Conservation (phyloP, 35 echinoderm and acorn worm genomes). For the Acanthaster planci region DNA sequence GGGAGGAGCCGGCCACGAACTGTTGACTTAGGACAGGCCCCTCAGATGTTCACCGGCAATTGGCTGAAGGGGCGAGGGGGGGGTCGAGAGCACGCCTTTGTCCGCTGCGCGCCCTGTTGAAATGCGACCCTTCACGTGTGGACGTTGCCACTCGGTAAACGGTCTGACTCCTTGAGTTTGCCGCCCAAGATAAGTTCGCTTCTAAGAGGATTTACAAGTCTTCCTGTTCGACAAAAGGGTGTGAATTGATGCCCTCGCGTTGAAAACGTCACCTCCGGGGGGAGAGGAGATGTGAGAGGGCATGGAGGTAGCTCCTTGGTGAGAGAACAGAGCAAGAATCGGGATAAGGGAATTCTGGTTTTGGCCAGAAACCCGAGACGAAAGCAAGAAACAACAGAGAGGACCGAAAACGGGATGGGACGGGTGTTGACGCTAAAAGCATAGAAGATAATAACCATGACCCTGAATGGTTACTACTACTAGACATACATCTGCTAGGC, state of each 20-base stretch:
- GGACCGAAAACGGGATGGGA: too few relatives aligned
- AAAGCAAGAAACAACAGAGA: too few relatives aligned
- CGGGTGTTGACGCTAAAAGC: too few relatives aligned
- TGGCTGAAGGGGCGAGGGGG: background rate
- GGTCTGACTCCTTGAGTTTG: background rate
- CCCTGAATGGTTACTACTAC: too few relatives aligned
- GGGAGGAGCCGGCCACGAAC: background rate
- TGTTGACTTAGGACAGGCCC: background rate
- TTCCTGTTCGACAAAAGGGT: slow-evolving; percentile 4
- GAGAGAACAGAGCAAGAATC: too few relatives aligned
- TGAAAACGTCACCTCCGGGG: background rate
- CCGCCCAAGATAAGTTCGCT: background rate
- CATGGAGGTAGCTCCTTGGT: too few relatives aligned
- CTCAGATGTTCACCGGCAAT: slow-evolving; percentile 4
- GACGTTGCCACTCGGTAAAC: background rate
- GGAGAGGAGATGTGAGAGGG: too few relatives aligned
- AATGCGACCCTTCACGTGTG: slow-evolving; percentile 1
- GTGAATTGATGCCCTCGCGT: slow-evolving; percentile 10
- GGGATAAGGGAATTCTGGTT: too few relatives aligned
- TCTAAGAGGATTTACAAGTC: background rate
- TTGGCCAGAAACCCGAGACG: too few relatives aligned
- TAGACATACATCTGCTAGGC: too few relatives aligned
- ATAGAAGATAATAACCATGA: too few relatives aligned
- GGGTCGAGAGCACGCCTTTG: background rate
- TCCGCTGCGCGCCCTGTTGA: background rate